A percentile compares a stretch with the other conserved stretches of the same genome.
Conservation (phyloP, 1,140 invertebrate genomes). For the Hesperophylax magnus region DNA sequence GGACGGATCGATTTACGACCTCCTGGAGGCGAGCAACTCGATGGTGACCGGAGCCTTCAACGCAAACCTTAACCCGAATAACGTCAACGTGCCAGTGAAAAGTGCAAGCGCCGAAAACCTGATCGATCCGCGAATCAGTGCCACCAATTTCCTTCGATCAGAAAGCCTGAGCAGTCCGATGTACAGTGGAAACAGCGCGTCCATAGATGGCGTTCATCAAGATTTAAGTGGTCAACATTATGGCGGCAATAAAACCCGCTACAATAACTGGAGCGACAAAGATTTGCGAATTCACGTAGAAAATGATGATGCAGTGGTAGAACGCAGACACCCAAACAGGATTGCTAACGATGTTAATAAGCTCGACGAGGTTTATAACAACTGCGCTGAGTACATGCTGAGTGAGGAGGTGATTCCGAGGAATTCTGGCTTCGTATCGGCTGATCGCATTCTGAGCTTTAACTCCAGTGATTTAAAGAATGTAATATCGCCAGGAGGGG, state of each 20-base stretch:
- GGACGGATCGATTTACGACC: conserved; percentile 37
- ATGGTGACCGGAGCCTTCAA: neutral
- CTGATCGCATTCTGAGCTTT: neutral
- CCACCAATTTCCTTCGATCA: neutral
- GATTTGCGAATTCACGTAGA: conserved; percentile 6
- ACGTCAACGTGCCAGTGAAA: neutral
- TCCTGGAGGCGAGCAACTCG: neutral
- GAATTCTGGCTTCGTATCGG: neutral
- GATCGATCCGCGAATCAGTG: neutral
- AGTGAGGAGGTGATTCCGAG: conserved; percentile 4
- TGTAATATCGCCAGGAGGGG: no score
- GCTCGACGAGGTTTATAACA: conserved; percentile 26
- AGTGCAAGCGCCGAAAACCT: neutral
- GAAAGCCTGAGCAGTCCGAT: neutral
- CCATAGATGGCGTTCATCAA: neutral
- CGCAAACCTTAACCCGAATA: neutral
- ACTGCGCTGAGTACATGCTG: conserved; percentile 41
- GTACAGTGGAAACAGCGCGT: neutral
- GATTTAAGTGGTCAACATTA: neutral
- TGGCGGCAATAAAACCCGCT: neutral
- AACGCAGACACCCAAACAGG: neutral
- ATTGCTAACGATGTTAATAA: neutral
- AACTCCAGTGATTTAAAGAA: no score
- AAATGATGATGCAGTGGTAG: neutral
- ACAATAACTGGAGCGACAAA: neutral